Percentiles rank a stretch among this genome's conserved stretches.
Conservation (phyloP, 2,888 invertebrate genomes). For the Sylvicola fuscatus region DNA sequence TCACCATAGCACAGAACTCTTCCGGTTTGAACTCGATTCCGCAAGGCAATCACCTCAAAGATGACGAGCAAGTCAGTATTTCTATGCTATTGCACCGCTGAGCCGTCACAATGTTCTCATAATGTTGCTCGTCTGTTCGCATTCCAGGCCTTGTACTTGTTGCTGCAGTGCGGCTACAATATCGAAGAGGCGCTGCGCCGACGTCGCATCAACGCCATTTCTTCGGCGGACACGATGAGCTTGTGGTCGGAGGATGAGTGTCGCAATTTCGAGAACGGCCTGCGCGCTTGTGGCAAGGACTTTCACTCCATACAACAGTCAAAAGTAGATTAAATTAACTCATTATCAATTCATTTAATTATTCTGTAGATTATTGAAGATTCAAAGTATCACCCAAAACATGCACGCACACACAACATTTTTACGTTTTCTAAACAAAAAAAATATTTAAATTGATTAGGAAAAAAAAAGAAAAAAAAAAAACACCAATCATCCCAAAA, state of each 20-base stretch:
- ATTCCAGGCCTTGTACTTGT: slow-evolving; percentile 19
- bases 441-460: too few relatives aligned
- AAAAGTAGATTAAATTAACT: slow-evolving; percentile 35
- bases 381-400: not conserved
- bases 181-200: slow-evolving; percentile 80
- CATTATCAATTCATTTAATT: not conserved
- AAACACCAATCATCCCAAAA: too few relatives aligned
- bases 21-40: slow-evolving; percentile 37
- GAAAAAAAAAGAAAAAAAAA: too few relatives aligned
- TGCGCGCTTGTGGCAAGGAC: slow-evolving; percentile 87
- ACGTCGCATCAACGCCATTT: slow-evolving; percentile 49
- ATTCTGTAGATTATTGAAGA: not conserved
- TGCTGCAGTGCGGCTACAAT: slow-evolving; percentile 88
- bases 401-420: too few relatives aligned
- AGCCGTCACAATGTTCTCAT: not conserved
- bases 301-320: slow-evolving; percentile 86
- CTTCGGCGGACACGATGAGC: slow-evolving; percentile 35
- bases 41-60: slow-evolving; percentile 56
- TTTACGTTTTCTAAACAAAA: too few relatives aligned
- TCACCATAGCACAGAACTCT: slow-evolving; percentile 28
- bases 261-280: slow-evolving; percentile 87
- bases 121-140: not conserved
- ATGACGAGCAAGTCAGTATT: slow-evolving; percentile 30
- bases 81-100: too few relatives aligned
- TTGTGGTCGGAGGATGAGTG: slow-evolving; percentile 97